Base-by-base conservation (phyloP, 2,113 vertebrate genomes). In the Columba janthina region DNA sequence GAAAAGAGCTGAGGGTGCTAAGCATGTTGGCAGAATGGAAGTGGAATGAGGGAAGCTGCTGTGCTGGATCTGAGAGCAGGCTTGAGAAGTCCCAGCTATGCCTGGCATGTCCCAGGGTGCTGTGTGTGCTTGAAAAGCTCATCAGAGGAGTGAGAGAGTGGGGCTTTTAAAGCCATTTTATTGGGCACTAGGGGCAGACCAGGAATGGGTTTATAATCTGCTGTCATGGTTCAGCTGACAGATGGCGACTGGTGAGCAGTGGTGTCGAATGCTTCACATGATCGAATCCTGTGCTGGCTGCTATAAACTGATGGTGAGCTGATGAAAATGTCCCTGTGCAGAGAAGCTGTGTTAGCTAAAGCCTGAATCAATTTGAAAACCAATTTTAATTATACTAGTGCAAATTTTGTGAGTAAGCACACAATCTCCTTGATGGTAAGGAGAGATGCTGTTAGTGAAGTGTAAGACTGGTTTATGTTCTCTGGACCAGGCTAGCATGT, bases 221-320 rank as follows among this genome's bases (percentile, higher is more conserved):
- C 66, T 84, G 76, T 78, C 53, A 75, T 50, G 94, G 83, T 93
- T 94, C 89, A 91, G 26, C 57, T 93, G 89, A 89, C 89, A 94
- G 83, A 90, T 94, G 86, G 89, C 66, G 69, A 64, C 70, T 60
- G 38, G 65, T 78, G 80, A 88, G 67, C 60, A 67, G 29, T 6
- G 25, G 28, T 84, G 34, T 64, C 79, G 44, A 87, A 64, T 53
- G 48, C 66, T 86, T 81, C 32, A 15, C 10, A 18, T 44, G 72
- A 81, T 9, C 7, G 32, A 92, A 81, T 77, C 51, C 48, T 46
- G 5, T 64, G 32, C 48, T 93, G 42, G 38, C 65, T 66, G 12
- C 72, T 79, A 44, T 38, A 73, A 85, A 40, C 19, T n/a, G 22
- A 72, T 26, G 29, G 53, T 61, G 69, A 71, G 15, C 22, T 67